Base-by-base conservation (phyloP, 2,797 vertebrate genomes). In the Callimico goeldii region DNA sequence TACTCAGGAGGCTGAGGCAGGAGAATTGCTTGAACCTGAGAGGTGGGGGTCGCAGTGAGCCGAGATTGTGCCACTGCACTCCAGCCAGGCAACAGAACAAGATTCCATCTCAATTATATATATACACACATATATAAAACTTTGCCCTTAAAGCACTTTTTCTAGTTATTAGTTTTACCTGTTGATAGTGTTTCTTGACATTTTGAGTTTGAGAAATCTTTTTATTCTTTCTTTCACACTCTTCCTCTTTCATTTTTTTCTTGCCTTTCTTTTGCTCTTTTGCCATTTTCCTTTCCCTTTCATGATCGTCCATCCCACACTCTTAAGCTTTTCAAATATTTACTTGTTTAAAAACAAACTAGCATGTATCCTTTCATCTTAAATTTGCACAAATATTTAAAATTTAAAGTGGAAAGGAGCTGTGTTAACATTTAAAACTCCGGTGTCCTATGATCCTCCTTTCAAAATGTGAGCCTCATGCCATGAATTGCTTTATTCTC, bases 71-170 rank as follows among this genome's bases (percentile, higher is more conserved):
- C 33, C 7, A 19, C 7, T 67, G 33, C 33, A n/a, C 64, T 19
- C 33, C 7, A 67, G 33, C 33, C 33, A 17, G 64, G 64, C 7
- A 33, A 67, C 7, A 67, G 64, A 64, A 33, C 1, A 3, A 64
- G 61, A 64, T 5, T 64, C 33, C 33, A n/a, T n/a, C 61, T 67
- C 33, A 67, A n/a, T n/a, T n/a, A 19, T 8, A 57, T 4, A 58
- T 4, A 12, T 2, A 57, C 41, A 7, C 41, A 43, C n/a, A n/a
- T n/a, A n/a, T 57, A 97, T 94, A 94, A 95, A 92, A 92, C 50
- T 86, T 96, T 96, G 58, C 64, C 81, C 70, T 94, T 90, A 96
- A 94, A 77, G 19, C 57, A 87, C n/a, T 80, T 76, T 95, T 95
- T 90, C 58, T 92, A 84, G 39, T 95, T 92, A 70, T 72, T 81